phyloP scores from a whole-genome alignment of 2,888 invertebrate species.

The Macrosiphum euphorbiae region DNA sequence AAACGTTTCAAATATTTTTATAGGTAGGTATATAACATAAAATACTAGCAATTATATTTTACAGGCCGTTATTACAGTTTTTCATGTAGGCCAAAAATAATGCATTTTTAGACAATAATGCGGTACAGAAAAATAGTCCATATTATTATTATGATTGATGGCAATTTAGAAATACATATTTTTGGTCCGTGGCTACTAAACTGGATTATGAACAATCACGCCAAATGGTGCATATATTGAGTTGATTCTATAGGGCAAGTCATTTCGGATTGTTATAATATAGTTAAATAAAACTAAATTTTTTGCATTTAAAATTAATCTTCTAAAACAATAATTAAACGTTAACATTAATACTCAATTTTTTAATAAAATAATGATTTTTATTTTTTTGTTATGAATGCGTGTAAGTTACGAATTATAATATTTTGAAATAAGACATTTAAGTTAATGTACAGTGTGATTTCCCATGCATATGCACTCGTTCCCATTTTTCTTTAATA shows the following conservation, averaged over 20 bases:
- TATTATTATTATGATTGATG: slow-evolving; percentile 27
- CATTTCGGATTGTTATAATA: not conserved
- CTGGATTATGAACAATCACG: slow-evolving; percentile 5
- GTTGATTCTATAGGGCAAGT: not conserved
- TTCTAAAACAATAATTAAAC: not conserved
- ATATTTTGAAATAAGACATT: not conserved
- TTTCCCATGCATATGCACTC: not conserved
- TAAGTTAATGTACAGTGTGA: not conserved
- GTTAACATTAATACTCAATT: not conserved
- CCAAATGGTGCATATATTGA: not conserved
- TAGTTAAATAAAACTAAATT: not conserved
- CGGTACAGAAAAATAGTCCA: not conserved
- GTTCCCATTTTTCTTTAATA: too few relatives aligned
- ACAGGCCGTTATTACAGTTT: not conserved
- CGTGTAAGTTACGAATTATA: not conserved
- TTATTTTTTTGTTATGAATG: not conserved
- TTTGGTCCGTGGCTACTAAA: slow-evolving; percentile 3
- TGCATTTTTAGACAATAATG: slow-evolving; percentile 11
- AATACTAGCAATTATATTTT: not conserved
- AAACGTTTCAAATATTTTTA: slow-evolving; percentile 10
- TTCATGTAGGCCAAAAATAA: slow-evolving; percentile 23
- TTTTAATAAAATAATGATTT: not conserved
- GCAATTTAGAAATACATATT: slow-evolving; percentile 3
- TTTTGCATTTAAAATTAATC: not conserved
- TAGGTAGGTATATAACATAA: not conserved